Conservation (phyloP, 2,888 invertebrate species). For the Helleia helle region DNA sequence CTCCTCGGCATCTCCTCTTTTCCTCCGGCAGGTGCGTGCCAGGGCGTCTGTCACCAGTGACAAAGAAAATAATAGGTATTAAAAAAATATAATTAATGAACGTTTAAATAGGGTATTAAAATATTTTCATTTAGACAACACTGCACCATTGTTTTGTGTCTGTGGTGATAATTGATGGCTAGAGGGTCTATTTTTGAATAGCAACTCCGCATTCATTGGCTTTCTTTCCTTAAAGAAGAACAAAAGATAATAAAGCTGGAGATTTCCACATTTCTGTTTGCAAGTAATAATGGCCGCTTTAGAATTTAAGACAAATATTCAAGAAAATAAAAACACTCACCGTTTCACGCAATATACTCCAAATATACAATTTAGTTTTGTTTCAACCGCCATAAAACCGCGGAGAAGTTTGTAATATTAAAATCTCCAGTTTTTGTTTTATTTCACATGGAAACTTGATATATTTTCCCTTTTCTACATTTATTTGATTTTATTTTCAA, state of each 20-base stretch:
- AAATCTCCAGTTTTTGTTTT: not conserved
- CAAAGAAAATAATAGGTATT: not conserved
- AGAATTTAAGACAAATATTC: slow-evolving; percentile 1
- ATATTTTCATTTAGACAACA: slow-evolving; percentile 20
- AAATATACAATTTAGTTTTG: too few species aligned
- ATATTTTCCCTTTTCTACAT: too few species aligned
- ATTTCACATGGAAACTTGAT: too few species aligned
- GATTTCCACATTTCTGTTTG: slow-evolving; percentile 22
- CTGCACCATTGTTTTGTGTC: slow-evolving; percentile 20
- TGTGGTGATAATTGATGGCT: slow-evolving; percentile 22
- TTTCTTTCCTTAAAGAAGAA: slow-evolving; percentile 23
- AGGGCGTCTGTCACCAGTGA: too few species aligned
- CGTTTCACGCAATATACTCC: not conserved
- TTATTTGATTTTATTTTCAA: too few species aligned
- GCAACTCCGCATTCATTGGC: slow-evolving; percentile 24
- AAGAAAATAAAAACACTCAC: not conserved
- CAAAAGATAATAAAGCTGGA: slow-evolving; percentile 21
- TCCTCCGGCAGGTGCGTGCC: too few species aligned
- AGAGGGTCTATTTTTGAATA: slow-evolving; percentile 26
- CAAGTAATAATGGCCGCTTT: slow-evolving; percentile 6
- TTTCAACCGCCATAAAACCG: not conserved
- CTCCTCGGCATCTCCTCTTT: too few species aligned
- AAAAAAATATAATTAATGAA: not conserved
- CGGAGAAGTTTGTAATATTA: slow-evolving; percentile 1
- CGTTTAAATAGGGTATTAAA: slow-evolving; percentile 11